Base-by-base conservation (phyloP, 2,888 invertebrate genomes). In the Leptothorax acervorum region DNA sequence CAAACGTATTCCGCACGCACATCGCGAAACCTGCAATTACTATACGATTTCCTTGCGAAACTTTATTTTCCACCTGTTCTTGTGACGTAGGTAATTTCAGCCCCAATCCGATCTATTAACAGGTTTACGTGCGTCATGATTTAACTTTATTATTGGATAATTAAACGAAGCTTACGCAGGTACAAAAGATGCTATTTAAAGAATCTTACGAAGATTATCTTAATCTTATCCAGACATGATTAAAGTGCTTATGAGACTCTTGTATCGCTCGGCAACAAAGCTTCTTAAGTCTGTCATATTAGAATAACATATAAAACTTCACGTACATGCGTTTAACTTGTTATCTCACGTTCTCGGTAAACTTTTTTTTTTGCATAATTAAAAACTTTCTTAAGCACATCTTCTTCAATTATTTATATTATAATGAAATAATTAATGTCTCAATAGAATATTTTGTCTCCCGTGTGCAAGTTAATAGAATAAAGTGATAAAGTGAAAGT, bases 21-120 rank as follows among this genome's bases (percentile, higher is more conserved):
- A 9, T 15, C 31, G 4, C 8, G 11, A 48, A 45, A 68, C 35
- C 23, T 68, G 28, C 8, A 28, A 81, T 81, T 82, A 45, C 15
- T 9, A 65, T 78, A 15, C 0, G 23, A 66, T 82, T 84, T 39
- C n/a, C 48, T 82, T 79, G 81, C 62, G 23, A 79, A 79, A 83
- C 18, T 35, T 60, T 55, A 51, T 65, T n/a, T 62, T 51, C 18
- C 4, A 66, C 42, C 51, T 9, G 42, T 45, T 68, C 42, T 62
- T 11, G 28, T 79, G 68, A 83, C 70, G 83, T 45, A 62, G 28
- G 35, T 35, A 35, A 35, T 9, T 45, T 45, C 31, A 57, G n/a
- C 1, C 23, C 31, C 31, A 12, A 28, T 51, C 28, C 35, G 1
- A 60, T 6, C 45, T 1, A n/a, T 8, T 55, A 1, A 15, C 15